Conservation (phyloP, 2,888 invertebrate genomes). For the Ditylenchus weischeri region DNA sequence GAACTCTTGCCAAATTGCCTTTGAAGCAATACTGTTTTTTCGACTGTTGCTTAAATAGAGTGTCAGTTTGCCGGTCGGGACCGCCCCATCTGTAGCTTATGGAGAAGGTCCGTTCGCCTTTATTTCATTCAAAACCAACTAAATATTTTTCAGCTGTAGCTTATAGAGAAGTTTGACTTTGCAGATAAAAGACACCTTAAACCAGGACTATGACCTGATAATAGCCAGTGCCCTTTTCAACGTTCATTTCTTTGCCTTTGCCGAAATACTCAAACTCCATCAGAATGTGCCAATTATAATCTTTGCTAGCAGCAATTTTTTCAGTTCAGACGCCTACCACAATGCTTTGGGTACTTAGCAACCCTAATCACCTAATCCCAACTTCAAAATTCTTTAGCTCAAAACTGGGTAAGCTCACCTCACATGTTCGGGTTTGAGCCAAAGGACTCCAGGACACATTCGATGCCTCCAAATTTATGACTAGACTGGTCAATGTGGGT, state of each 20-base stretch:
- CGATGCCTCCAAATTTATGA: constrained; percentile 5
- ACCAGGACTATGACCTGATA: constrained; percentile 22
- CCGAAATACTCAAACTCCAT: constrained; percentile 16
- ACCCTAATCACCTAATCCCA: too few species aligned
- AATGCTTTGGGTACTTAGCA: constrained; percentile 18
- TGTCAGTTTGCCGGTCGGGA: too few species aligned
- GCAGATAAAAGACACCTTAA: constrained; percentile 16
- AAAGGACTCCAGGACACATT: constrained; percentile 11
- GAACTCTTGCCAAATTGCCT: too few species aligned
- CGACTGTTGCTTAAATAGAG: too few species aligned
- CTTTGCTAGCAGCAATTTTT: constrained; percentile 12
- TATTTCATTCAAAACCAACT: too few species aligned
- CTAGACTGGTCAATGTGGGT: constrained; percentile 16
- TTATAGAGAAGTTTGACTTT: too few species aligned
- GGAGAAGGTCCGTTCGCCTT: too few species aligned
- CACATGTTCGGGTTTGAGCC: constrained; percentile 11
- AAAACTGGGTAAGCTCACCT: constrained; percentile 19
- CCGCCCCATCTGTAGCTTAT: too few species aligned
- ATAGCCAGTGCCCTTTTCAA: constrained; percentile 18
- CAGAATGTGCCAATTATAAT: constrained; percentile 12
- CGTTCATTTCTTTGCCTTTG: constrained; percentile 17
- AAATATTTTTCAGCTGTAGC: too few species aligned
- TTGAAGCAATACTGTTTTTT: too few species aligned
- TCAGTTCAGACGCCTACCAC: constrained; percentile 8
- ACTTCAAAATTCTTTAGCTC: constrained; percentile 11